Conservation (phyloP, 2,888 invertebrate species). For the Acronicta psi region DNA sequence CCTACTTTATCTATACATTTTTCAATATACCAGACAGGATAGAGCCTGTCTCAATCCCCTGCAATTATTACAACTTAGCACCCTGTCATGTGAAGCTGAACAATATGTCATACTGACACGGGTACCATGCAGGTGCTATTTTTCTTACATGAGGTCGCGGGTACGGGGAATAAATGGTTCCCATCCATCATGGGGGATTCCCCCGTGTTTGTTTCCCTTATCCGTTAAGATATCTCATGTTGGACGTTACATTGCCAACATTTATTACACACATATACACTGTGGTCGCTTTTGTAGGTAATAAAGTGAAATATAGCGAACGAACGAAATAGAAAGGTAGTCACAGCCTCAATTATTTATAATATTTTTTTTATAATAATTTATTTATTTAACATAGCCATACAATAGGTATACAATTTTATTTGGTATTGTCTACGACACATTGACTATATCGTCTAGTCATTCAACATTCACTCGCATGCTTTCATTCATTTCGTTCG, state of each 20-base stretch:
- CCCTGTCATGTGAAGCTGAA: conserved; percentile 21
- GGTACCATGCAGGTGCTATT: conserved; percentile 49
- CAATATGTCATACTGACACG: conserved; percentile 24
- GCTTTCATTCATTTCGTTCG: no score
- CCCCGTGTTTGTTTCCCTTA: conserved; percentile 16
- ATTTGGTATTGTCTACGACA: no score
- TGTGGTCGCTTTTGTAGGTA: no score
- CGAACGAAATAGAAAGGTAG: no score
- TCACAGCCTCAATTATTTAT: no score
- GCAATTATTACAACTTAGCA: conserved; percentile 32
- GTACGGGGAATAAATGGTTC: conserved; percentile 37
- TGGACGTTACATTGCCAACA: conserved; percentile 2
- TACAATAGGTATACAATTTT: no score
- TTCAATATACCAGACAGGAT: neutral
- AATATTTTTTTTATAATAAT: no score
- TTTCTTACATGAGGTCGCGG: conserved; percentile 43
- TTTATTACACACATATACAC: neutral
- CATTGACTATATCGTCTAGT: no score
- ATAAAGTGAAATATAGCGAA: no score
- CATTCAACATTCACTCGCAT: no score
- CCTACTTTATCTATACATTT: neutral
- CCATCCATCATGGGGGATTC: conserved; percentile 47
- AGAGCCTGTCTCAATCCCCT: conserved; percentile 19
- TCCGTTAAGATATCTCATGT: conserved; percentile 7
- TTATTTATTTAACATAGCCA: no score